Percentiles rank a stretch among this genome's conserved stretches.
phyloP scores from a whole-genome alignment of 2,888 invertebrate genomes.

The Hipparchia semele region DNA sequence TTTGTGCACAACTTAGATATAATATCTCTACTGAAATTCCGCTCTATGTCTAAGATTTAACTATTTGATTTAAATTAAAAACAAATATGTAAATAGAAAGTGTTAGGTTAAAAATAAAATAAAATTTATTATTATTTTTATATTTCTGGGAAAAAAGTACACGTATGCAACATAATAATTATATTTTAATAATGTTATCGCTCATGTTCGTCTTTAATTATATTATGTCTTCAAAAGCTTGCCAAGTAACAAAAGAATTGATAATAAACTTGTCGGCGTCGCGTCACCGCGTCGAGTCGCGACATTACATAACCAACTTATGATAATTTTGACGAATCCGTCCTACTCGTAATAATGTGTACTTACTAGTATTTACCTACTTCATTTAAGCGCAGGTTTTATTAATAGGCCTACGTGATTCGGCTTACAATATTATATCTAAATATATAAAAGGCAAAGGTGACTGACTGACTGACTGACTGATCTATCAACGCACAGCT shows the following conservation, averaged over 20 bases:
- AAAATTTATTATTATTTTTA: too few species aligned
- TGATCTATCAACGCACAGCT: too few species aligned
- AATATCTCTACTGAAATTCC: too few species aligned
- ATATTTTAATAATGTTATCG: background rate
- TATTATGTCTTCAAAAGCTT: conserved; percentile 13
- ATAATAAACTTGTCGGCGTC: conserved; percentile 19
- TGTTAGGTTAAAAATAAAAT: too few species aligned
- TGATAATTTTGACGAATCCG: conserved; percentile 3
- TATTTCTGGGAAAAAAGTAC: background rate
- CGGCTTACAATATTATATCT: background rate
- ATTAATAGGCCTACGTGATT: background rate
- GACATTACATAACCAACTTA: conserved; percentile 15
- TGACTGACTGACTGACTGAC: too few species aligned
- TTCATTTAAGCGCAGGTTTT: background rate
- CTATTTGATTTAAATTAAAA: too few species aligned
- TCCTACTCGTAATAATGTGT: background rate
- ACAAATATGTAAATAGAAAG: too few species aligned
- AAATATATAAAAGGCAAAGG: background rate
- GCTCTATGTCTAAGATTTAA: too few species aligned
- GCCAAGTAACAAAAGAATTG: conserved; percentile 17
- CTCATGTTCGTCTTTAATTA: conserved; percentile 1
- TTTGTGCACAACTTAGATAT: too few species aligned
- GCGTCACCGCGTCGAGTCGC: background rate
- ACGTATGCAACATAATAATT: too few species aligned
- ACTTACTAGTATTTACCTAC: background rate